Evolutionary conservation across 2,113 vertebrate genomes (phyloP).

Genomic region (Petroica traversi): DNA sequence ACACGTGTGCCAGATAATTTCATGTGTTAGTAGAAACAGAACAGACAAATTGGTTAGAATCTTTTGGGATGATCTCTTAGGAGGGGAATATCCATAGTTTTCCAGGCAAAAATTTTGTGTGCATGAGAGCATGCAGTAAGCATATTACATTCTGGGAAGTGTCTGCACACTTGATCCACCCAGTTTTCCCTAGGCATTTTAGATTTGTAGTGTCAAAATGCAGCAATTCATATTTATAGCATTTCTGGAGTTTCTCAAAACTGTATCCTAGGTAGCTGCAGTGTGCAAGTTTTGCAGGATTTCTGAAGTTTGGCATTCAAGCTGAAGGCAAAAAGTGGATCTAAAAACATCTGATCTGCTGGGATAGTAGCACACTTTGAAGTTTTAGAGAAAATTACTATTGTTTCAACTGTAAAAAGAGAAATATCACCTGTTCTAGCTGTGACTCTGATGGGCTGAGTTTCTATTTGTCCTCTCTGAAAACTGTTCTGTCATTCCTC

Average conservation of each 20-base stretch:
- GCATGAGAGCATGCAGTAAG: not conserved
- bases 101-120: not conserved
- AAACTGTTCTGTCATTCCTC: not conserved
- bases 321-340: not conserved
- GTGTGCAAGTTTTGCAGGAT: fast-evolving
- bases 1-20: not conserved
- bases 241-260: not conserved
- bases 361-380: not conserved
- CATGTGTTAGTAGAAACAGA: not conserved
- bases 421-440: not conserved
- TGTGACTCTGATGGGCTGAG: fast-evolving
- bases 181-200: not conserved
- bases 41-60: fast-evolving
- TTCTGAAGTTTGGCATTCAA: not conserved
- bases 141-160: not conserved
- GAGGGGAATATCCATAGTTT: not conserved
- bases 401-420: not conserved
- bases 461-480: not conserved
- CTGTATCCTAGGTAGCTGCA: not conserved
- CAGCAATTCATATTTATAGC: not conserved
- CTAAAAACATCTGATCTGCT: not conserved
- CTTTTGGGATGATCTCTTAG: not conserved
- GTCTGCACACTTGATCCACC: not conserved
- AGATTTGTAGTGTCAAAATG: not conserved
- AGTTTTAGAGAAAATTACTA: not conserved